A percentile compares a stretch with the other conserved stretches of the same genome.
Evolutionary conservation across 2,113 vertebrate species (phyloP).

Genomic region (Hemicordylus capensis): DNA sequence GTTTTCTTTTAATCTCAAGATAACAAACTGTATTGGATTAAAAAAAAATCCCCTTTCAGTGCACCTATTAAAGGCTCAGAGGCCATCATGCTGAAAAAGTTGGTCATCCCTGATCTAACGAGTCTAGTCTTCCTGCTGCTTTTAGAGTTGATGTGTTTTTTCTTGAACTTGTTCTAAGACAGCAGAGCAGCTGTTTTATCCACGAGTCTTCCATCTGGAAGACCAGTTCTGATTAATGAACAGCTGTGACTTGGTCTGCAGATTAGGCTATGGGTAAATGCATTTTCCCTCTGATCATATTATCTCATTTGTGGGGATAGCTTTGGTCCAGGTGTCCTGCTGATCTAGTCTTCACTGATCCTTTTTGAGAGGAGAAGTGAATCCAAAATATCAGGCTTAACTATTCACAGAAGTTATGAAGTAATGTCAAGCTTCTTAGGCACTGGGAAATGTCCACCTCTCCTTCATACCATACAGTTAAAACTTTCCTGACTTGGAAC

Average conservation of each 20-base stretch:
- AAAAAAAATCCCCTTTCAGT: not conserved
- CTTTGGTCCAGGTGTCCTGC: not conserved
- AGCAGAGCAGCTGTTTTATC: not conserved
- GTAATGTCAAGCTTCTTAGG: not conserved
- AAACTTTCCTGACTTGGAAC: no score
- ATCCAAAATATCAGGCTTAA: not conserved
- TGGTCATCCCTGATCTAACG: not conserved
- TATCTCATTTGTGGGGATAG: slow-evolving; percentile 1
- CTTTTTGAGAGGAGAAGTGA: not conserved
- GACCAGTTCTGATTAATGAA: slow-evolving; percentile 13
- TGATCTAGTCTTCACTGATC: not conserved
- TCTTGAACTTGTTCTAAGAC: not conserved
- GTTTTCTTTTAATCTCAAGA: not conserved
- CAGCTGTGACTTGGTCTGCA: not conserved
- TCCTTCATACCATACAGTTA: not conserved
- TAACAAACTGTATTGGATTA: not conserved
- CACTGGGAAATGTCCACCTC: not conserved
- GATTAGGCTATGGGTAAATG: not conserved
- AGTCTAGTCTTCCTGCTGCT: not conserved
- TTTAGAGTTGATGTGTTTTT: not conserved
- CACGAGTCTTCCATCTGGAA: not conserved
- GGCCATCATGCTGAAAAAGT: not conserved
- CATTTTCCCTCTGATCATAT: not conserved
- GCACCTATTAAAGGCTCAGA: not conserved
- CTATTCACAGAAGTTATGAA: not conserved